phyloP scores from a whole-genome alignment of 1,140 invertebrate genomes.

The Coptotermes formosanus region DNA sequence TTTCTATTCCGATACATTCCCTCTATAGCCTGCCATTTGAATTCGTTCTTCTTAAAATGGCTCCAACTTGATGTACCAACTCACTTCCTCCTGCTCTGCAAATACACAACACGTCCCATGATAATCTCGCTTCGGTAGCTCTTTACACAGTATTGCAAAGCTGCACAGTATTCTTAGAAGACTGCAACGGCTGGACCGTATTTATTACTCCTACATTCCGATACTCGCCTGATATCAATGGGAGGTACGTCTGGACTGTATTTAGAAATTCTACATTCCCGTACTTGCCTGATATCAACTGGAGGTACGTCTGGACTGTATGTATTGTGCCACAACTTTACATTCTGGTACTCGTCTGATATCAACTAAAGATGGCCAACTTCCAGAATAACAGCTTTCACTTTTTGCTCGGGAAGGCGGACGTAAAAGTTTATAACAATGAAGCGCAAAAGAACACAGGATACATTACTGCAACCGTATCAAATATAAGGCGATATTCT shows the following conservation, averaged over 20 bases:
- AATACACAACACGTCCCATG: background rate
- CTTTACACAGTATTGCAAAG: background rate
- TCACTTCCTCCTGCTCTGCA: background rate
- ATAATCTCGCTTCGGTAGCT: background rate
- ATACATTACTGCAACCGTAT: background rate
- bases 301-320: no score
- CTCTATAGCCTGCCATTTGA: background rate
- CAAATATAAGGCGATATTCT: background rate
- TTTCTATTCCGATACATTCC: background rate
- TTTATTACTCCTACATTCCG: no score
- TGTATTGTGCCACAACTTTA: no score
- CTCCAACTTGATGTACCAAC: background rate
- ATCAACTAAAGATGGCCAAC: no score
- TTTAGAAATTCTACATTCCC: no score
- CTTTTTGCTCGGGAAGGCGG: background rate
- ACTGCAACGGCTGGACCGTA: background rate
- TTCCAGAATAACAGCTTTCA: no score
- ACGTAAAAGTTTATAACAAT: background rate
- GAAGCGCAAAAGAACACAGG: background rate
- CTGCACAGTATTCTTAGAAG: background rate
- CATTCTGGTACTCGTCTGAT: no score
- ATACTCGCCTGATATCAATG: no score
- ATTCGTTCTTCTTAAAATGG: background rate
- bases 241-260: no score
- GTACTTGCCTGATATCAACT: no score